These are phyloP conservation scores for Luscinia megarhynchos DNA, from an alignment of 2,797 vertebrate species.

Conservation along the genomic window DNA sequence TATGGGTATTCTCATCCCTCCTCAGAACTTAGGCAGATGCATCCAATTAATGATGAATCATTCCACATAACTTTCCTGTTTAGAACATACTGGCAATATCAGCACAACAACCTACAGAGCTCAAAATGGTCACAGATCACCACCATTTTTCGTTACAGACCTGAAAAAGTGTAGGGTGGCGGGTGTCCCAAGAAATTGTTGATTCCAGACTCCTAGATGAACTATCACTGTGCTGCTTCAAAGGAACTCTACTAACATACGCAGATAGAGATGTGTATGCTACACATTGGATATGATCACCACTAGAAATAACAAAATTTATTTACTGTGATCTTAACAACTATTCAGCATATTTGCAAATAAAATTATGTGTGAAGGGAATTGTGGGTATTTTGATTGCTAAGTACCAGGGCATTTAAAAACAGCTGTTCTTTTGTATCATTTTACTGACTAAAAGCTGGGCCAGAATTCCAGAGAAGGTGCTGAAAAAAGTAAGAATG, in stretches of 20 bases:
- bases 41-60: slow-evolving; percentile 57
- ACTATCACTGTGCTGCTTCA: not conserved
- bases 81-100: slow-evolving; percentile 12
- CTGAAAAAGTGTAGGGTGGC: not conserved
- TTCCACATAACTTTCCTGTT: slow-evolving; percentile 51
- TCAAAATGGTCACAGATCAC: not conserved
- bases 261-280: not conserved
- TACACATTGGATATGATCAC: not conserved
- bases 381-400: not conserved
- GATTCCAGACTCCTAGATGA: not conserved
- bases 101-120: not conserved
- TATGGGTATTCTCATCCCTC: slow-evolving; percentile 51
- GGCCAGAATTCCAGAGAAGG: not conserved
- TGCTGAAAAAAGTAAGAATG: not conserved
- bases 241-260: not conserved
- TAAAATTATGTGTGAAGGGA: not conserved
- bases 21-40: slow-evolving; percentile 47
- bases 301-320: not conserved
- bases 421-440: not conserved
- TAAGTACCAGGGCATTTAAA: not conserved
- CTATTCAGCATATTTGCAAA: not conserved
- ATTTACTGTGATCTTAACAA: not conserved
- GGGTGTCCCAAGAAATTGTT: not conserved
- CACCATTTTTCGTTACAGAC: not conserved
- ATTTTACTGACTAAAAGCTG: not conserved